Base-by-base conservation (phyloP, 2,113 vertebrate genomes). In the Callaeas wilsoni region DNA sequence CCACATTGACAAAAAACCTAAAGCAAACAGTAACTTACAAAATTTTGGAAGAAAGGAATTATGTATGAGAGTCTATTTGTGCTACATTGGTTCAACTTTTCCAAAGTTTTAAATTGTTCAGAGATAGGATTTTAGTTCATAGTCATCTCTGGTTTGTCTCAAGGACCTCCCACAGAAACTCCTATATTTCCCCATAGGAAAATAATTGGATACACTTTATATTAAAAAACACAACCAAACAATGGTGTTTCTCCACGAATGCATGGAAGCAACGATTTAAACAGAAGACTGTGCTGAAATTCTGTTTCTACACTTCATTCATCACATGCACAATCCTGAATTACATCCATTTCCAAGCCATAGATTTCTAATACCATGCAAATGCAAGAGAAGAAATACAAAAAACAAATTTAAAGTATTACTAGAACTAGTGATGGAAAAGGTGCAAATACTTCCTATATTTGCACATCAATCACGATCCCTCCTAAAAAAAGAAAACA, bases 111-210 rank as follows among this genome's bases (percentile, higher is more conserved):
- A 35, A 64, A 63, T 16, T 81, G 3, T 64, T 82, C 19, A 67
- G n/a, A 64, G 16, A 59, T 0, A 68, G 9, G 9, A 35, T 65
- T 89, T 69, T 39, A 53, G 39, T 42, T 74, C 27, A 50, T 1
- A 0, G 21, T 22, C 10, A 65, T 47, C 12, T 67, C 46, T 62
- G 7, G 5, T 37, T 41, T 80, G 18, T 35, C 6, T 44, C 27
- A 53, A 65, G 29, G 11, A 59, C 3, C 49, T 62, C 12, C 4
- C 23, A 46, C 0, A 67, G 21, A 46, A 75, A 46, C 2, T 1
- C 6, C 4, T 10, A 0, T 23, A 47, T 7, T 39, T 62, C 27
- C 9, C n/a, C 25, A 42, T 0, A 4, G 11, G 13, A 91, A 93
- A 94, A 50, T 29, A 84, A 75, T 2, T 11, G 12, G 8, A n/a